A percentile compares a stretch with the other conserved stretches of the same genome.
These are phyloP conservation scores for Datnioides undecimradiatus DNA, from an alignment of 2,113 vertebrate genomes.

Conservation along the genomic window DNA sequence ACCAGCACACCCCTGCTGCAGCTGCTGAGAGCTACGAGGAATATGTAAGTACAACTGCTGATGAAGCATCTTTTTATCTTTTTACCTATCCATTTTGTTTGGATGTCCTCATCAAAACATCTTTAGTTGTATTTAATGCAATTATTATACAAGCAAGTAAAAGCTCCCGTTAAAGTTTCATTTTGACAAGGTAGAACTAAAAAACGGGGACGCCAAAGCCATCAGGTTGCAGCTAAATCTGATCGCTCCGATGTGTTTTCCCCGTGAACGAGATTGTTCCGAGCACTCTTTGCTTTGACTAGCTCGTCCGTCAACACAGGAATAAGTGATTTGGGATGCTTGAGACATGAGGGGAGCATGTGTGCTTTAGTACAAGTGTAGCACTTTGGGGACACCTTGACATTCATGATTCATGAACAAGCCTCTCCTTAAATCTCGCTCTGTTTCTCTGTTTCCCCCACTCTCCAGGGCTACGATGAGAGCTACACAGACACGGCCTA, in stretches of 20 bases:
- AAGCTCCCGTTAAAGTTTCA: background rate
- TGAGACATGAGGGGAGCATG: background rate
- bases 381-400: constrained; percentile 57
- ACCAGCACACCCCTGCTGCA: constrained; percentile 81
- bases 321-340: constrained; percentile 27
- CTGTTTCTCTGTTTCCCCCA: constrained; percentile 40
- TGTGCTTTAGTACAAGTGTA: constrained; percentile 42
- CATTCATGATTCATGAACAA: constrained; percentile 65
- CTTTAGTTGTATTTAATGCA: background rate
- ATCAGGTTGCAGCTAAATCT: constrained; percentile 13
- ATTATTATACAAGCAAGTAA: background rate
- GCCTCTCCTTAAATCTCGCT: constrained; percentile 46
- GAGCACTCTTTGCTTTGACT: constrained; percentile 5
- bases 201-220: background rate
- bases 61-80: background rate
- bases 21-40: constrained; percentile 90
- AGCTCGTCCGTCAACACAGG: constrained; percentile 12
- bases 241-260: background rate
- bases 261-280: constrained; percentile 4
- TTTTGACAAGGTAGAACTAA: background rate
- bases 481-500: constrained; percentile 93
- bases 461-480: constrained; percentile 92
- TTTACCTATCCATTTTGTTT: background rate
- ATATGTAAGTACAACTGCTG: constrained; percentile 86
- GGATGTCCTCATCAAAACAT: background rate